Conservation (phyloP, 2,888 invertebrate genomes). For the Piscicola geometra region DNA sequence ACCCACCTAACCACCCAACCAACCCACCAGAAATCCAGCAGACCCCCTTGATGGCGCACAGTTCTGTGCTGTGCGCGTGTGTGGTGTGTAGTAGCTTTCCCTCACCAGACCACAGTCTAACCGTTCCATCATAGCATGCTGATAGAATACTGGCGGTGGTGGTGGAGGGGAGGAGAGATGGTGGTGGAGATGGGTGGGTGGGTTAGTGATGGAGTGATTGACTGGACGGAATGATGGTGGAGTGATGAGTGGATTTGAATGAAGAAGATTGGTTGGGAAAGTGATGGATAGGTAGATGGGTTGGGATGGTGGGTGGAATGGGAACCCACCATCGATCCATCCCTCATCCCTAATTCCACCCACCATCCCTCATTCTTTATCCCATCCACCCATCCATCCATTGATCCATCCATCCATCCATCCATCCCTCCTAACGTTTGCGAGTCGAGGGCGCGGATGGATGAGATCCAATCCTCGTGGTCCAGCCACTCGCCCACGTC, state of each 20-base stretch:
- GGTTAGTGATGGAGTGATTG: background rate
- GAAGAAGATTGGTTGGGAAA: background rate
- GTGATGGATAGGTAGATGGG: no score
- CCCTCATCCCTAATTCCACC: no score
- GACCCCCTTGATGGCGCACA: conserved; percentile 19
- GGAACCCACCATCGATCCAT: no score
- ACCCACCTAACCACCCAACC: background rate
- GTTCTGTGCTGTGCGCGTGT: background rate
- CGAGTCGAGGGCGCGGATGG: conserved; percentile 62
- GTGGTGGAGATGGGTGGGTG: no score
- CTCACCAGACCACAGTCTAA: conserved; percentile 15
- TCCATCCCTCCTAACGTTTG: background rate
- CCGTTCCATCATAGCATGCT: conserved; percentile 22
- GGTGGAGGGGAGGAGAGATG: background rate
- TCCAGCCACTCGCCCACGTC: conserved; percentile 83
- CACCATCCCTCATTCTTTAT: no score
- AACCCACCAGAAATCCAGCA: conserved; percentile 25
- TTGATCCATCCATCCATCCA: no score
- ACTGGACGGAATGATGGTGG: background rate
- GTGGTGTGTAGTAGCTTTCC: background rate
- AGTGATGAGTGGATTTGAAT: background rate
- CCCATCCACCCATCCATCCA: no score
- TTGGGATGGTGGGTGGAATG: no score
- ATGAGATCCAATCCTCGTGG: conserved; percentile 97
- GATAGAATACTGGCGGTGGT: conserved; percentile 15